phyloP scores from a whole-genome alignment of 2,113 vertebrate genomes.

The Mirounga angustirostris region DNA sequence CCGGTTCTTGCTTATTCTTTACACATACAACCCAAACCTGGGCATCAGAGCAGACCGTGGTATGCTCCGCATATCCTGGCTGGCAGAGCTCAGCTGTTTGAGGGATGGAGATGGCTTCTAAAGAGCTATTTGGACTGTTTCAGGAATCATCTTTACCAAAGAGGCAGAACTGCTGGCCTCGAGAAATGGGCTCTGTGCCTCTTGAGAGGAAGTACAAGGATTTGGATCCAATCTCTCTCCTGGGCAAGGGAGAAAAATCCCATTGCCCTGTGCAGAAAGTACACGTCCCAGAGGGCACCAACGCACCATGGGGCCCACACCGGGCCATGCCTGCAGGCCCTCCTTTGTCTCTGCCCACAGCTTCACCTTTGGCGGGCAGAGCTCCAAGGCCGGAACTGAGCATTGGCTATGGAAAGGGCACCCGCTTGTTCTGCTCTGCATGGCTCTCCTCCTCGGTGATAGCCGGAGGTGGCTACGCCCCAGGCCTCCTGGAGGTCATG shows the following conservation, averaged over 20 bases:
- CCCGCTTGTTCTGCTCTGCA: accelerated
- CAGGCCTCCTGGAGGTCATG: neutral
- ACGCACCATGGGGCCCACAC: accelerated
- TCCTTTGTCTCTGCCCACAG: neutral
- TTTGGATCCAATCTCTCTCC: neutral
- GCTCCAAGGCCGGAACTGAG: neutral
- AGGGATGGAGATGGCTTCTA: neutral
- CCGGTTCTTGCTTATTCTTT: neutral
- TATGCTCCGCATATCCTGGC: neutral
- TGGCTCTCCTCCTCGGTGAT: neutral
- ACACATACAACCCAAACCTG: neutral
- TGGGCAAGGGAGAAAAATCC: neutral
- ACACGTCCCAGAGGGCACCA: no score
- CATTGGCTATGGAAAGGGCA: neutral
- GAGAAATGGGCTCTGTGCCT: neutral
- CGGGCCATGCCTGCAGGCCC: neutral
- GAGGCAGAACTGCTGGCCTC: neutral
- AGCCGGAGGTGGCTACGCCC: accelerated
- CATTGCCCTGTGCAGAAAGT: neutral
- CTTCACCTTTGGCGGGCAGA: neutral
- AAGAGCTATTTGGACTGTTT: slow-evolving; percentile 27
- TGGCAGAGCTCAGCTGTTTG: neutral
- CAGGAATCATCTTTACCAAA: slow-evolving; percentile 9
- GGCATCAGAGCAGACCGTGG: neutral
- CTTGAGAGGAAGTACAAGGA: neutral